Base-by-base conservation (phyloP, 2,797 vertebrate species). In the Tragopan temminckii region DNA sequence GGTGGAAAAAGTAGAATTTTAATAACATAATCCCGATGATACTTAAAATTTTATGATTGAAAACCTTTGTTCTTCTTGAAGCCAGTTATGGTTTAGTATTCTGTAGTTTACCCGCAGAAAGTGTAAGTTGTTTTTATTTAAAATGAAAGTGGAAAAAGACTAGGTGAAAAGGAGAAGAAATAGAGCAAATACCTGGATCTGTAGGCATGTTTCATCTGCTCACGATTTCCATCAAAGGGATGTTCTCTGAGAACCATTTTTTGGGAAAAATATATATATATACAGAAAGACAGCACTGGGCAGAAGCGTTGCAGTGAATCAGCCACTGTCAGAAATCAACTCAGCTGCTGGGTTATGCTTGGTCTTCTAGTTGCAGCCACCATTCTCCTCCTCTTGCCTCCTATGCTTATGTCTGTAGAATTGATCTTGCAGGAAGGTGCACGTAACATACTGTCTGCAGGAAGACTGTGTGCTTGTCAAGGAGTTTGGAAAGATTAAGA, bases 1-100 rank as follows among this genome's bases (percentile, higher is more conserved):
- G 9, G 36, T 80, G 61, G 48, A 80, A 85, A 67, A 89, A 85
- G 48, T 68, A 45, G 18, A 91, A 58, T 58, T 92, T 85, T 93
- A 58, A 69, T 66, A 53, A 53, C 29, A 29, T 53, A 53, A 53
- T 53, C 50, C 29, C 11, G 27, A 53, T 53, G 50, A 16, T 31
- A 29, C 16, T 53, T 53, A 53, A 29, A 29, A 31, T 53, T 53
- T 40, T 77, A 38, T 31, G 68, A 71, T 20, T 61, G 18, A 35
- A 92, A 89, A 15, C 0, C 1, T 81, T 80, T 74, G 15, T 90
- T 78, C 40, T 5, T 21, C 19, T 27, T 61, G 23, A 81, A 89
- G 18, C 25, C 36, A 50, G n/a, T 52, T 81, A 59, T 0, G 2
- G 33, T 42, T 82, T 74, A 14, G 46, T 52, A 9, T 21, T 80